Evolutionary conservation across 1,140 invertebrate species (phyloP).

Genomic region (Sminthurides bifidus): DNA sequence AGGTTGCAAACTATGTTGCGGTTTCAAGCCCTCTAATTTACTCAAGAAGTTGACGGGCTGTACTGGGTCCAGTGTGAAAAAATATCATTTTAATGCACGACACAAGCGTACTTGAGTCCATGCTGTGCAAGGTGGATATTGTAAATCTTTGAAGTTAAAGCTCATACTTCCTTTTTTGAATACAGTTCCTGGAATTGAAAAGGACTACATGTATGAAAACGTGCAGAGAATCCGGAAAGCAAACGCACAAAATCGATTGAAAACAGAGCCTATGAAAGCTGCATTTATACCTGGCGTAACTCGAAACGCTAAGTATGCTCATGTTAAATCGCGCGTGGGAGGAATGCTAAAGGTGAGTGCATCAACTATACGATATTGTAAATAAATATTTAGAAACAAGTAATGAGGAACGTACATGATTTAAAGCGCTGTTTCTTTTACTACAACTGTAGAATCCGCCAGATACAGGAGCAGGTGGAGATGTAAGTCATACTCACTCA

Average conservation of each 20-base stretch:
- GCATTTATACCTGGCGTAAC: slow-evolving; percentile 30
- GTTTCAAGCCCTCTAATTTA: neutral
- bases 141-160: neutral
- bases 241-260: slow-evolving; percentile 9
- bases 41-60: too few relatives aligned
- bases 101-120: too few relatives aligned
- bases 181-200: slow-evolving; percentile 20
- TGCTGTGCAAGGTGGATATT: too few relatives aligned
- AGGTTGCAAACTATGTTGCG: neutral
- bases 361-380: neutral
- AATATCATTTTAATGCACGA: too few relatives aligned
- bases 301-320: slow-evolving; percentile 29
- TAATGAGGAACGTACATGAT: neutral
- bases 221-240: slow-evolving; percentile 14
- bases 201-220: slow-evolving; percentile 29
- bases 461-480: neutral
- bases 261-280: slow-evolving; percentile 23
- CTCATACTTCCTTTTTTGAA: neutral
- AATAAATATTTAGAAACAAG: neutral
- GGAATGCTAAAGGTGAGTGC: slow-evolving; percentile 23
- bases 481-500: neutral
- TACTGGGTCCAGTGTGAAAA: too few relatives aligned
- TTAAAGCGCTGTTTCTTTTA: neutral
- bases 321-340: slow-evolving; percentile 23
- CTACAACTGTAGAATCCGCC: neutral